Evolutionary conservation across 2,113 vertebrate genomes (phyloP).

Genomic region (Cyrtonyx montezumae): DNA sequence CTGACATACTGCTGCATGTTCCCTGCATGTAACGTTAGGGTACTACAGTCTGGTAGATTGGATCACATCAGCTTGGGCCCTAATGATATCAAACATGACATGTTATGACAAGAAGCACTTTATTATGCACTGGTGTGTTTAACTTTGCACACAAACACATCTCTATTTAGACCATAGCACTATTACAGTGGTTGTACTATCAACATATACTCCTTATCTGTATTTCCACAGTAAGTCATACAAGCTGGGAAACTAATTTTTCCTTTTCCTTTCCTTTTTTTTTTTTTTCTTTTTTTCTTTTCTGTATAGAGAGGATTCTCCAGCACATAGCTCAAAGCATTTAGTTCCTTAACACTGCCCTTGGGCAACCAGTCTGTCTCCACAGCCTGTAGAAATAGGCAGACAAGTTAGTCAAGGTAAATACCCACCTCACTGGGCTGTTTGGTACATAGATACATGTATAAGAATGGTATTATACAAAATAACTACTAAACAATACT

Average conservation of each 20-base stretch:
- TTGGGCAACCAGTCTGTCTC: background rate
- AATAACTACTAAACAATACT: background rate
- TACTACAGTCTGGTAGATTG: slow-evolving; percentile 38
- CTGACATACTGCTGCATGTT: background rate
- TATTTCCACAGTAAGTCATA: background rate
- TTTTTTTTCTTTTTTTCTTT: background rate
- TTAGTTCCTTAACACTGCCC: background rate
- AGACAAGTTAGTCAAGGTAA: background rate
- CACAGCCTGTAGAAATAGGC: accelerated
- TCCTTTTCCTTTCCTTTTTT: background rate
- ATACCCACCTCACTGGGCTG: background rate
- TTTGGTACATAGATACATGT: background rate
- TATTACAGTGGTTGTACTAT: background rate
- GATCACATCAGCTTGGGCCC: slow-evolving; percentile 29
- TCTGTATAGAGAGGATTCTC: background rate
- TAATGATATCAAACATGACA: background rate
- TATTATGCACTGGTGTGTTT: slow-evolving; percentile 10
- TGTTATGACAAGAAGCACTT: slow-evolving; percentile 9
- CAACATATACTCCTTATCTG: background rate
- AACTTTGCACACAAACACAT: background rate
- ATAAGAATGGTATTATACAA: background rate
- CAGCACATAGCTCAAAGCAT: background rate
- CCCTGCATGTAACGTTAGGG: background rate
- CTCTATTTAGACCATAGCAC: background rate
- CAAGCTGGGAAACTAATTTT: background rate